Conservation (phyloP, 2,888 invertebrate genomes). For the Coelopa pilipes region DNA sequence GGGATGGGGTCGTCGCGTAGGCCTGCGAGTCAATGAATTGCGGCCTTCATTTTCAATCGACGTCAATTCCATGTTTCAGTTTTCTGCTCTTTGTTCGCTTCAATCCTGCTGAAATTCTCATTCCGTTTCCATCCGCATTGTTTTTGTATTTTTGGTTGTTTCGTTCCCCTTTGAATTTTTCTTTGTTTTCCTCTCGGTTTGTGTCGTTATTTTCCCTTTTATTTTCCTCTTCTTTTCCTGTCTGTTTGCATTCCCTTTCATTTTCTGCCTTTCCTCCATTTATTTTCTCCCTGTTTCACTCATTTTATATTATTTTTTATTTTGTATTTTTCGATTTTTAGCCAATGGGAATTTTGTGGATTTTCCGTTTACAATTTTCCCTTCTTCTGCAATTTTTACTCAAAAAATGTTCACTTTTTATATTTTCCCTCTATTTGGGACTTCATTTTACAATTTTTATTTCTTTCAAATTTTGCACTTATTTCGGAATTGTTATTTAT, state of each 20-base stretch:
- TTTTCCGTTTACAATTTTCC: too few species aligned
- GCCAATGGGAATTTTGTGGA: too few species aligned
- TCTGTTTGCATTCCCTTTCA: not conserved
- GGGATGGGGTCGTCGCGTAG: conserved; percentile 7
- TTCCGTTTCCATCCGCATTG: not conserved
- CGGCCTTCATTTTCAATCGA: conserved; percentile 54
- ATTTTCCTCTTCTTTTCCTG: conserved; percentile 23
- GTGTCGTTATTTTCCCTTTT: conserved; percentile 18
- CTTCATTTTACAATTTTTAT: too few species aligned
- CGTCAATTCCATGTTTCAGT: conserved; percentile 45
- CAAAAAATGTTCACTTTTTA: too few species aligned
- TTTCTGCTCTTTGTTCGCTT: conserved; percentile 42
- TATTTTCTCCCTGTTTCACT: too few species aligned
- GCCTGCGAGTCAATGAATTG: conserved; percentile 54
- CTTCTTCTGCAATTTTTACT: too few species aligned
- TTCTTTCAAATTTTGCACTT: too few species aligned
- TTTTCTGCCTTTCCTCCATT: conserved; percentile 4
- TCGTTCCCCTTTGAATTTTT: conserved; percentile 23
- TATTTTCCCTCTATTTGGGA: too few species aligned
- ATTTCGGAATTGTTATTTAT: too few species aligned
- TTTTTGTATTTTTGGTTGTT: conserved; percentile 22
- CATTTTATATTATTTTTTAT: too few species aligned
- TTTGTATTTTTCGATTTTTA: too few species aligned
- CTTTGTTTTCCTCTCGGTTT: not conserved
- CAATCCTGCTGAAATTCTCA: not conserved